phyloP scores from a whole-genome alignment of 2,888 invertebrate genomes.

The Cheilosia scutellata region DNA sequence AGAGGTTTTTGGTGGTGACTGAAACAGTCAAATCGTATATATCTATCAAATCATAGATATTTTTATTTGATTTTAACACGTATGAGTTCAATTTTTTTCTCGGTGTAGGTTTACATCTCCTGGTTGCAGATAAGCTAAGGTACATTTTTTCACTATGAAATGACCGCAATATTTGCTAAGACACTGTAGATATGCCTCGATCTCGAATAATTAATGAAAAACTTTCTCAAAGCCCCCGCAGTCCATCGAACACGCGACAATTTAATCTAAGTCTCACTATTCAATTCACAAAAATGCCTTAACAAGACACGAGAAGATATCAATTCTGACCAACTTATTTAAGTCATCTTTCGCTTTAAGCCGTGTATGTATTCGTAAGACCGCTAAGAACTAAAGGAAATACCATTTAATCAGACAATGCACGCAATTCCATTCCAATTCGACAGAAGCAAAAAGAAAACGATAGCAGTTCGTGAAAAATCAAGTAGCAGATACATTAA shows the following conservation, averaged over 20 bases:
- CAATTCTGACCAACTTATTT: conserved; percentile 24
- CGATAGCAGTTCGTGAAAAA: conserved; percentile 6
- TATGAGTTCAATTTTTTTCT: no score
- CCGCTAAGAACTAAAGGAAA: conserved; percentile 19
- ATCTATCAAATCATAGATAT: no score
- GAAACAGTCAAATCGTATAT: no score
- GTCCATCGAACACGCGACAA: conserved; percentile 21
- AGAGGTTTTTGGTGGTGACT: no score
- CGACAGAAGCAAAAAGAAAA: conserved; percentile 7
- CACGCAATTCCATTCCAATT: conserved; percentile 35
- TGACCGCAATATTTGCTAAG: no score
- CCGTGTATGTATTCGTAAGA: not conserved
- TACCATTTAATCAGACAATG: conserved; percentile 29
- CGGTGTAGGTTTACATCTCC: no score
- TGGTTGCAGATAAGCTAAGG: no score
- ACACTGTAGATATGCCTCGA: not conserved
- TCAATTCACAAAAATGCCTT: not conserved
- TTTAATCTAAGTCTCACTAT: conserved; percentile 16
- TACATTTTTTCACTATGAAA: no score
- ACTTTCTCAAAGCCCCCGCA: not conserved
- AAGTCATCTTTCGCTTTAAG: conserved; percentile 8
- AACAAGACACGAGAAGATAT: conserved; percentile 38
- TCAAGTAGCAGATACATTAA: conserved; percentile 44
- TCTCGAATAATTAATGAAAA: not conserved
- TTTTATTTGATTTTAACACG: no score